These are phyloP conservation scores for Chunga burmeisteri DNA, from an alignment of 2,113 vertebrate genomes.

Conservation along the genomic window DNA sequence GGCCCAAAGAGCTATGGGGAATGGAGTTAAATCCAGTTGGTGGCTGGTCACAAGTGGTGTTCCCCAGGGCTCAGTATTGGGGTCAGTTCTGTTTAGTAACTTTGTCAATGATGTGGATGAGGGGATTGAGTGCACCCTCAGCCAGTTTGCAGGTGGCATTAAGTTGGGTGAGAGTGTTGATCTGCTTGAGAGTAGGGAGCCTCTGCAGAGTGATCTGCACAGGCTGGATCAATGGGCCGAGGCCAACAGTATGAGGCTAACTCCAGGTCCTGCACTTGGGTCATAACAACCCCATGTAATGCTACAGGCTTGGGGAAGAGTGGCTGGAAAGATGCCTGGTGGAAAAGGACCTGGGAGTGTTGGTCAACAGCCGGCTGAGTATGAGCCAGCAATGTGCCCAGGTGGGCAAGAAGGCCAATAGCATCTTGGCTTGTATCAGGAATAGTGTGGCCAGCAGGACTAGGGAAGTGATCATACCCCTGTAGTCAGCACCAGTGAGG, in stretches of 20 bases:
- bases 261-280: not conserved
- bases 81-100: not conserved
- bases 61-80: not conserved
- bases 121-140: not conserved
- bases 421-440: not conserved
- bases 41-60: rapidly evolving
- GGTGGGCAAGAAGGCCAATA: not conserved
- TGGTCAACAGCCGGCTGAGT: rapidly evolving
- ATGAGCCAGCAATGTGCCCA: not conserved
- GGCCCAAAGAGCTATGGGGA: not conserved
- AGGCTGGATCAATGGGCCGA: rapidly evolving
- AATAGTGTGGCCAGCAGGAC: not conserved
- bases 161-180: not conserved
- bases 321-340: not conserved
- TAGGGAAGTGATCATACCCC: rapidly evolving
- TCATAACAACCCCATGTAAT: not conserved
- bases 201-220: not conserved
- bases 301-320: no score
- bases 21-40: not conserved
- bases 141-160: not conserved
- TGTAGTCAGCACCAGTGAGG: not conserved
- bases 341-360: not conserved
- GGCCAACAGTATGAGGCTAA: no score
- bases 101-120: not conserved
- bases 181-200: not conserved